Base-by-base conservation (phyloP, 2,113 vertebrate species). In the Ondatra zibethicus region DNA sequence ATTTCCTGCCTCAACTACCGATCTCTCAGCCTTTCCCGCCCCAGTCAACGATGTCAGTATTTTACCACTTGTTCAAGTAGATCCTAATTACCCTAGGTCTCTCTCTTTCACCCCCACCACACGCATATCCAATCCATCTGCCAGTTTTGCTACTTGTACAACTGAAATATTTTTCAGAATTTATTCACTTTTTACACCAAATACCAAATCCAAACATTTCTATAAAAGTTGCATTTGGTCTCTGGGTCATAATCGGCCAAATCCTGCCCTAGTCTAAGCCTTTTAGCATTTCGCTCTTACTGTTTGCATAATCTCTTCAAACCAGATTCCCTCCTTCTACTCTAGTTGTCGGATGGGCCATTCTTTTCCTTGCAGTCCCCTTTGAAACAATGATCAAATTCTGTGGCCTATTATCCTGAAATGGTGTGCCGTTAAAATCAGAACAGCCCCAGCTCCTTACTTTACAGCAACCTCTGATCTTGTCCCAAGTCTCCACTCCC, bases 351-450 rank as follows among this genome's bases (percentile, higher is more conserved):
- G 3, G 29, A 0, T 17, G 25, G 10, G 7, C 23, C 23, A 1
- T 78, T 88, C 39, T 81, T 42, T 94, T 61, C 33, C 50, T 39
- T 21, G 73, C 11, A 23, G 63, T 27, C 13, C 13, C 42, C 70
- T 91, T 84, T 80, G 78, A 68, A 89, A 75, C 2, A 96, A 92
- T 77, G 85, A 33, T 61, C 10, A 9, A 50, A 31, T 68, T 92
- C 78, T 81, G 50, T n/a, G 55, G 27, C 39, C 90, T 72, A 91
- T 68, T 16, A 36, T 52, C 42, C 58, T 76, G 29, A 61, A 36
- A 3, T 14, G 10, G 36, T n/a, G 84, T 45, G 2, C n/a, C 2
- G 0, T 14, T 47, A 47, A 13, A 86, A 29, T 45, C 21, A 33
- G 39, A 72, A 80, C 1, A 45, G 39, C 21, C 16, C 17, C 5